Evolutionary conservation across 2,113 vertebrate genomes (phyloP).

Genomic region (Pollachius pollachius): DNA sequence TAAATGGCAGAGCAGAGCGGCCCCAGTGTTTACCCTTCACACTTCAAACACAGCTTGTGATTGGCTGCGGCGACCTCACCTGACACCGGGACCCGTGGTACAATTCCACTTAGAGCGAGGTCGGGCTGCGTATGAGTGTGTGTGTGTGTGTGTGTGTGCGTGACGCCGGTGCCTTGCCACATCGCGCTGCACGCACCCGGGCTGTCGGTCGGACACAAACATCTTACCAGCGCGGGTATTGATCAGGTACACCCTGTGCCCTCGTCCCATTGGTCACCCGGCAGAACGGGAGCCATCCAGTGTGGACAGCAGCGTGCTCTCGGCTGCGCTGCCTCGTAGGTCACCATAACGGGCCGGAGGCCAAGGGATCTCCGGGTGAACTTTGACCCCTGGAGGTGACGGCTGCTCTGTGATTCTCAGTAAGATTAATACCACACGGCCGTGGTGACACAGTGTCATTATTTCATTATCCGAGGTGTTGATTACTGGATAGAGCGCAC

Average conservation of each 20-base stretch:
- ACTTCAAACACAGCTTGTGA: constrained; percentile 71
- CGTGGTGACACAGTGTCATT: constrained; percentile 45
- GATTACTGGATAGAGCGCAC: constrained; percentile 39
- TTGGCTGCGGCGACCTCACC: constrained; percentile 65
- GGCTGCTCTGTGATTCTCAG: constrained; percentile 68
- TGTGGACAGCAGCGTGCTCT: not conserved
- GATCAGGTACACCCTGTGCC: not conserved
- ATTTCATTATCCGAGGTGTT: constrained; percentile 33
- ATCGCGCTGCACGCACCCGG: not conserved
- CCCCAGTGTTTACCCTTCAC: constrained; percentile 68
- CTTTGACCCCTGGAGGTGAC: constrained; percentile 74
- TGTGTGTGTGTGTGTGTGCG: constrained; percentile 19
- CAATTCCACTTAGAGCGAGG: constrained; percentile 64
- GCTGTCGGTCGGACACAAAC: constrained; percentile 20
- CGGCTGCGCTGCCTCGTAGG: constrained; percentile 41
- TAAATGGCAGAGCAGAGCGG: constrained; percentile 63
- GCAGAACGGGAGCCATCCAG: no score
- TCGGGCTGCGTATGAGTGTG: constrained; percentile 42
- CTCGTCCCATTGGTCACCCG: not conserved
- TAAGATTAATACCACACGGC: constrained; percentile 77
- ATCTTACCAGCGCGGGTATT: constrained; percentile 31
- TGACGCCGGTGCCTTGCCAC: constrained; percentile 6
- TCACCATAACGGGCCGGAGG: constrained; percentile 77
- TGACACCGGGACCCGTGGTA: constrained; percentile 61
- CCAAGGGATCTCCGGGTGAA: constrained; percentile 77